These are phyloP conservation scores for Sternotherus odoratus DNA, from an alignment of 2,797 vertebrate species.

Conservation along the genomic window DNA sequence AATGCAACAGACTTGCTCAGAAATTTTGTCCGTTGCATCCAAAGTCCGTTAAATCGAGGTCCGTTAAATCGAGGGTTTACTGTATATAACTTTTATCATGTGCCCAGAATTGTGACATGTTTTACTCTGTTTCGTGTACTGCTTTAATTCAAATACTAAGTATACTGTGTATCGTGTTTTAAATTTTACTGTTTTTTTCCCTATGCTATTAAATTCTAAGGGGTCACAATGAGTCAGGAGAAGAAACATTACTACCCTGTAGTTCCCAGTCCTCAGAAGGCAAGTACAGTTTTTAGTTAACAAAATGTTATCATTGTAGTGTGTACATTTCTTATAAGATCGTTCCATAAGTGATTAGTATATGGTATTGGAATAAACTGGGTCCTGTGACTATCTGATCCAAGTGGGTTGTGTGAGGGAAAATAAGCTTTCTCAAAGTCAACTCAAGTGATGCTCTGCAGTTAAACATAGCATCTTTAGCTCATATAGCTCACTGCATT, in stretches of 20 bases:
- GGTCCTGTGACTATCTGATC: neutral
- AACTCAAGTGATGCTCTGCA: neutral
- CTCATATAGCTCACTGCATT: neutral
- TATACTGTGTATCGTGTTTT: neutral
- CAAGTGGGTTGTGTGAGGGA: neutral
- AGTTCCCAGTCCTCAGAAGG: constrained; percentile 79
- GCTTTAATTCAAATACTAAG: neutral
- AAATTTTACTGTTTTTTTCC: neutral
- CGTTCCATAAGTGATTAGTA: neutral
- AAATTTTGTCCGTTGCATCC: too few species aligned
- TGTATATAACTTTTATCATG: neutral
- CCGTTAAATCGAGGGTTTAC: too few species aligned
- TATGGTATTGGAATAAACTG: neutral
- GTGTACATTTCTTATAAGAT: neutral
- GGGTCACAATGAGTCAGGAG: constrained; percentile 65
- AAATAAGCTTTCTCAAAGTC: neutral
- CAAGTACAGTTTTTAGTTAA: constrained; percentile 46
- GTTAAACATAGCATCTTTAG: neutral
- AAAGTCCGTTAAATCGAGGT: too few species aligned
- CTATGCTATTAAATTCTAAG: constrained; percentile 59
- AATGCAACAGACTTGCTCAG: too few species aligned
- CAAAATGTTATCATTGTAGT: neutral
- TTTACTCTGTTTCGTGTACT: neutral
- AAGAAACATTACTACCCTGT: constrained; percentile 48
- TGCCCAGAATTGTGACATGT: neutral